Evolutionary conservation across 2,113 vertebrate genomes (phyloP).

Genomic region (Anolis carolinensis): DNA sequence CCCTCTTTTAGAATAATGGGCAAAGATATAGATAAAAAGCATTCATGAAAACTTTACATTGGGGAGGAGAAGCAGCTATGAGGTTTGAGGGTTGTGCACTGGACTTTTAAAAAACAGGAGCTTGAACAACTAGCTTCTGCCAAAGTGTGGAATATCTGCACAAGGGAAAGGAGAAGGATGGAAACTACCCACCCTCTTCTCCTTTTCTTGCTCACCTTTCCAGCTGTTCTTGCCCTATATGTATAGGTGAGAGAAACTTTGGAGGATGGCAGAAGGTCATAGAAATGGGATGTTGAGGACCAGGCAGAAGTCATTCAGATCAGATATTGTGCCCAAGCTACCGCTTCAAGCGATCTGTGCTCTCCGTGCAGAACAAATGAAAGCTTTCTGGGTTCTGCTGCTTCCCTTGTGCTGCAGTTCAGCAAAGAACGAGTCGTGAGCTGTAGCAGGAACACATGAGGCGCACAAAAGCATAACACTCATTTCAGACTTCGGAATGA

Average conservation of each 20-base stretch:
- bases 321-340: neutral
- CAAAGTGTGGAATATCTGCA: neutral
- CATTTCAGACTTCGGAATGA: constrained; percentile 1
- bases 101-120: no score
- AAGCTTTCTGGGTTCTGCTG: neutral
- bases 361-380: neutral
- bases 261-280: neutral
- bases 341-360: constrained; percentile 30
- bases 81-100: no score
- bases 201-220: neutral
- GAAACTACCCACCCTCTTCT: neutral
- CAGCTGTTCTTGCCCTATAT: neutral
- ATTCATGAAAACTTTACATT: no score
- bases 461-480: neutral
- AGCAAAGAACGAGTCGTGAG: neutral
- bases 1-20: no score
- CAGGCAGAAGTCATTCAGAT: neutral
- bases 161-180: no score
- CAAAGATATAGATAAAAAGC: no score
- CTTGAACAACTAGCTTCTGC: no score
- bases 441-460: rapidly evolving
- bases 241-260: no score
- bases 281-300: no score
- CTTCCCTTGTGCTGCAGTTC: neutral
- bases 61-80: no score